These are phyloP conservation scores for Schizopygopsis pylzovi DNA, from an alignment of 2,797 vertebrate genomes.

Conservation along the genomic window DNA sequence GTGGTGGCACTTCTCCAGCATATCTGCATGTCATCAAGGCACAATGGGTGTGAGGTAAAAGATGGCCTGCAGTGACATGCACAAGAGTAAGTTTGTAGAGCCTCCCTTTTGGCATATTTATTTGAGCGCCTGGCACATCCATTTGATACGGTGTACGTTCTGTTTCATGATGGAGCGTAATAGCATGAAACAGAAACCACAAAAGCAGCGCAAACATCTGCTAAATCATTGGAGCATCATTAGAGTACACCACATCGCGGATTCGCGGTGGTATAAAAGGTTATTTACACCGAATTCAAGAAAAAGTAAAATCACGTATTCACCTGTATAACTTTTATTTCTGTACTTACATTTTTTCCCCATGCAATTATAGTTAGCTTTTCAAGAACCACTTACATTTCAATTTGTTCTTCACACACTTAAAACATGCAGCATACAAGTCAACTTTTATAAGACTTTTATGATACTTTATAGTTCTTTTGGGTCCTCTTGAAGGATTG, in stretches of 20 bases:
- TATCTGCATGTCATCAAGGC: not conserved
- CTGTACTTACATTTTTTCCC: no score
- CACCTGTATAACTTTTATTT: slow-evolving; percentile 6
- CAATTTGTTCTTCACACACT: not conserved
- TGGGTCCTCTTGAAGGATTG: not conserved
- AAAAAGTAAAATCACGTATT: not conserved
- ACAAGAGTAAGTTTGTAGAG: slow-evolving; percentile 2
- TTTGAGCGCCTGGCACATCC: not conserved
- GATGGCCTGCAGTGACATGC: slow-evolving; percentile 19
- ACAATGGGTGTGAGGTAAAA: slow-evolving; percentile 3
- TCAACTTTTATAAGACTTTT: not conserved
- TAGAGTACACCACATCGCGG: not conserved
- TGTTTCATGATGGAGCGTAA: not conserved
- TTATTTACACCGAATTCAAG: not conserved
- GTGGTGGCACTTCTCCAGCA: not conserved
- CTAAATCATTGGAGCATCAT: not conserved
- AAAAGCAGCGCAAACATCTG: slow-evolving; percentile 15
- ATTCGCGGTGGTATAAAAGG: not conserved
- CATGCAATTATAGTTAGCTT: not conserved
- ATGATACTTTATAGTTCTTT: not conserved
- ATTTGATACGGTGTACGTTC: not conserved
- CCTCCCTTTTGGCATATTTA: slow-evolving; percentile 37
- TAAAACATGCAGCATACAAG: not conserved
- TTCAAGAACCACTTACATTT: not conserved
- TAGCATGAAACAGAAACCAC: slow-evolving; percentile 13